Conservation (phyloP, 2,888 invertebrate species). For the Omphaloscelis lunosa region DNA sequence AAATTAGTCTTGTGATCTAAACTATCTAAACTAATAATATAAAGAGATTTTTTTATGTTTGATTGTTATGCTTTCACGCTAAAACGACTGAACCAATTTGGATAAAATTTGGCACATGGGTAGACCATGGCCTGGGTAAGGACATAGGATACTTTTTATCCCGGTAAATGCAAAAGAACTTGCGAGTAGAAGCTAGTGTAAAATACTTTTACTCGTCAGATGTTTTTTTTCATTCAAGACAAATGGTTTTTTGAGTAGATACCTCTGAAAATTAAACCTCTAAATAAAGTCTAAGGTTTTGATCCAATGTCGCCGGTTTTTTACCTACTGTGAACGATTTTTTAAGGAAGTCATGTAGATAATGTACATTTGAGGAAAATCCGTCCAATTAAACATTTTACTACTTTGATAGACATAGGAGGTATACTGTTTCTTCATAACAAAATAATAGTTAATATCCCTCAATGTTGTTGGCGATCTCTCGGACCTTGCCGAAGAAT, state of each 20-base stretch:
- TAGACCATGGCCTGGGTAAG: too few species aligned
- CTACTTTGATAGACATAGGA: background rate
- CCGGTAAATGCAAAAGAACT: too few species aligned
- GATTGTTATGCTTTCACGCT: too few species aligned
- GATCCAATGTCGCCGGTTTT: background rate
- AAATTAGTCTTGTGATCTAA: too few species aligned
- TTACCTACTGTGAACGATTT: background rate
- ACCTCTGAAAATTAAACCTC: background rate
- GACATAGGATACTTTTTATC: too few species aligned
- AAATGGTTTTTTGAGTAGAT: background rate
- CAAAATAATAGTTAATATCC: background rate
- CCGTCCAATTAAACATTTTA: background rate
- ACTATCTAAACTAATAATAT: too few species aligned
- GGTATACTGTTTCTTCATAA: background rate
- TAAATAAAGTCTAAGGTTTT: background rate
- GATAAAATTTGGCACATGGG: too few species aligned
- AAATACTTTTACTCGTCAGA: background rate
- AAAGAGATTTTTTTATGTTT: too few species aligned
- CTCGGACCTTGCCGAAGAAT: background rate
- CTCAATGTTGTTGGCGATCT: background rate
- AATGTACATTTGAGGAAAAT: background rate
- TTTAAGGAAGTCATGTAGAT: background rate
- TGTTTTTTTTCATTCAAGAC: background rate
- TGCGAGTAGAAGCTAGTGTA: too few species aligned
- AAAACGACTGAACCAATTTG: too few species aligned